Percentiles rank a stretch among this genome's conserved stretches.
Conservation (phyloP, 2,888 invertebrate genomes). For the Sesia bembeciformis region DNA sequence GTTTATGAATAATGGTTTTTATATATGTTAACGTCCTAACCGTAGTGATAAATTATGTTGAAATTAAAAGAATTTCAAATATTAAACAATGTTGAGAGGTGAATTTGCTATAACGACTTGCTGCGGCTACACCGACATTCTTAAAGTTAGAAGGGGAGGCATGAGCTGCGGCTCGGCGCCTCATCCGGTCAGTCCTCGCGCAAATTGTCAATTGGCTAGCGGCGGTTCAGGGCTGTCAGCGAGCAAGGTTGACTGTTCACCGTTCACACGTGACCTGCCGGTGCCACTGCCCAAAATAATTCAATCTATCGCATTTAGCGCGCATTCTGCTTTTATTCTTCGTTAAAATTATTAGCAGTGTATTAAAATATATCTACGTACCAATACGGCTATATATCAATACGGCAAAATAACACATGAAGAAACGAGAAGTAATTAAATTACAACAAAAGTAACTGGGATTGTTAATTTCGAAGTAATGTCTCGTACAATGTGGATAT, state of each 20-base stretch:
- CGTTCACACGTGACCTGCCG: slow-evolving; percentile 33
- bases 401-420: too few relatives aligned
- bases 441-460: slow-evolving; percentile 3
- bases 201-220: slow-evolving; percentile 65
- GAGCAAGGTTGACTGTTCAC: slow-evolving; percentile 37
- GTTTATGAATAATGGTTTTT: too few relatives aligned
- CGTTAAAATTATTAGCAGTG: too few relatives aligned
- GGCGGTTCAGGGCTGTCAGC: slow-evolving; percentile 49
- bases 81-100: neutral
- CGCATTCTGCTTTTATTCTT: too few relatives aligned
- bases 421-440: slow-evolving; percentile 6
- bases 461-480: neutral
- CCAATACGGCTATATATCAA: too few relatives aligned
- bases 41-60: too few relatives aligned
- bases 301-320: too few relatives aligned
- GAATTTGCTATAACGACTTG: slow-evolving; percentile 32
- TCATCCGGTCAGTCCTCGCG: slow-evolving; percentile 61
- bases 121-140: slow-evolving; percentile 35
- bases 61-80: too few relatives aligned
- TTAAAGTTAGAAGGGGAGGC: slow-evolving; percentile 59
- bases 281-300: too few relatives aligned
- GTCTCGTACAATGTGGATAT: neutral
- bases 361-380: too few relatives aligned
- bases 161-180: slow-evolving; percentile 49
- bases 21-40: too few relatives aligned